Percentiles rank a stretch among this genome's conserved stretches.
Evolutionary conservation across 2,797 vertebrate species (phyloP).

Genomic region (Lithobates sylvaticus): DNA sequence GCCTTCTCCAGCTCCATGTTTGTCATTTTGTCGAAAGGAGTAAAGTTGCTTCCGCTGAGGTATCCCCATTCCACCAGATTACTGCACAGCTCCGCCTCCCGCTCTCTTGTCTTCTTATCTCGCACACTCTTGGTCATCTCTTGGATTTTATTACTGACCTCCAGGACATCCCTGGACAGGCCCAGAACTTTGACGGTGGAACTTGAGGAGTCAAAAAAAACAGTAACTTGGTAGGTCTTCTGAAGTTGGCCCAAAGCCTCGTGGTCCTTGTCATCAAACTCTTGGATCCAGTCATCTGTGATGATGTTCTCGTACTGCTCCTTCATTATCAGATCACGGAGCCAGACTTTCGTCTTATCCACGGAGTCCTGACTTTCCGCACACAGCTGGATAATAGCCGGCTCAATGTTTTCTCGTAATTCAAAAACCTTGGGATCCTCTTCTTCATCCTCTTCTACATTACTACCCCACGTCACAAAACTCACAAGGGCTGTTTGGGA

Average conservation of each 20-base stretch:
- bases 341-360: constrained; percentile 70
- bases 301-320: constrained; percentile 73
- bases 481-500: no score
- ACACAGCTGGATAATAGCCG: constrained; percentile 82
- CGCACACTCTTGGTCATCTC: constrained; percentile 73
- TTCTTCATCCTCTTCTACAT: no score
- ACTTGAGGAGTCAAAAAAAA: constrained; percentile 67
- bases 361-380: constrained; percentile 72
- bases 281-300: constrained; percentile 72
- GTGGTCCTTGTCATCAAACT: constrained; percentile 72
- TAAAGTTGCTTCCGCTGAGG: constrained; percentile 60
- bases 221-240: constrained; percentile 70
- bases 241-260: constrained; percentile 77
- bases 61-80: constrained; percentile 85
- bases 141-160: constrained; percentile 56
- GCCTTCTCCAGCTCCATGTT: constrained; percentile 84
- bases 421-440: neutral
- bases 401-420: constrained; percentile 72
- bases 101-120: constrained; percentile 68
- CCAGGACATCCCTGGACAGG: constrained; percentile 76
- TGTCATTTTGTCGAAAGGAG: constrained; percentile 74
- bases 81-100: constrained; percentile 68
- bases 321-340: constrained; percentile 73
- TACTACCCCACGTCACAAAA: no score
- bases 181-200: constrained; percentile 77